Evolutionary conservation across 2,797 vertebrate species (phyloP).

Genomic region (Pipistrellus kuhlii): DNA sequence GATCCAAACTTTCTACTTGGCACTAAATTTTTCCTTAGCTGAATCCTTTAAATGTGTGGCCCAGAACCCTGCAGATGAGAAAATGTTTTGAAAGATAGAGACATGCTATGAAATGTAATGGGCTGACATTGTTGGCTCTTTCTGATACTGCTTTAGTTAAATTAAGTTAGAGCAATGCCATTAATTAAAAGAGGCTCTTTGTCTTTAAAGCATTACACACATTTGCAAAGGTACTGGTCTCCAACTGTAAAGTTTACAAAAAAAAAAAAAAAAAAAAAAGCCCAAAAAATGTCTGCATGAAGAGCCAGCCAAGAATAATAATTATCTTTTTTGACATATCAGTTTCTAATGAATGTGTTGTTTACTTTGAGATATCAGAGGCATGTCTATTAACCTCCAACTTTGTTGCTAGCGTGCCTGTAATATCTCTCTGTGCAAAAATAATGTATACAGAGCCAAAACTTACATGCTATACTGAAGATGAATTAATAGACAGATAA

Average conservation of each 20-base stretch:
- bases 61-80: conserved; percentile 3
- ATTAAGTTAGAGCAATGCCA: neutral
- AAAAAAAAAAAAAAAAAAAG: neutral
- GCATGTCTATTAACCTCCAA: conserved; percentile 40
- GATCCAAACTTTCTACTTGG: conserved; percentile 38
- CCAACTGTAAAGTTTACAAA: neutral
- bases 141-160: conserved; percentile 8
- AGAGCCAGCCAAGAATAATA: conserved; percentile 84
- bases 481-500: neutral
- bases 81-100: neutral
- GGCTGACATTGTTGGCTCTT: neutral
- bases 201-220: neutral
- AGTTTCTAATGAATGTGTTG: conserved; percentile 67
- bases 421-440: neutral
- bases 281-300: neutral
- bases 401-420: neutral
- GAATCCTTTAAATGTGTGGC: neutral
- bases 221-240: conserved; percentile 52
- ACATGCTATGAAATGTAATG: neutral
- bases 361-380: conserved; percentile 67
- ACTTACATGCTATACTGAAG: neutral
- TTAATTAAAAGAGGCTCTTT: conserved; percentile 55
- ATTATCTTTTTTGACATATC: conserved; percentile 82
- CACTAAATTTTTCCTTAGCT: conserved; percentile 37
- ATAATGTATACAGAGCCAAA: neutral